Conservation (phyloP, 2,888 invertebrate genomes). For the Liposcelis brunnea region DNA sequence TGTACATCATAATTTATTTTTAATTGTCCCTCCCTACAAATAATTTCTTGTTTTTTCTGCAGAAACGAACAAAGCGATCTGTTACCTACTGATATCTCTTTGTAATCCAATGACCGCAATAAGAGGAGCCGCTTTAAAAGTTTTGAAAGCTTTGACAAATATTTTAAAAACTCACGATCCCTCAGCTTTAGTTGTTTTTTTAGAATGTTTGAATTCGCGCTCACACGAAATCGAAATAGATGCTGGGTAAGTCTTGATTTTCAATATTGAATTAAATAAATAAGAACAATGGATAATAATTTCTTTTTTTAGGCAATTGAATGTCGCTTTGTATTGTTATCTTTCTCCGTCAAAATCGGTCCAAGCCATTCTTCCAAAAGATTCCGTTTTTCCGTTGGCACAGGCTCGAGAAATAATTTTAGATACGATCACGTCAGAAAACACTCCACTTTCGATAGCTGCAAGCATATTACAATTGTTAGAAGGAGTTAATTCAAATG, state of each 20-base stretch:
- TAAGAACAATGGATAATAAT: no score
- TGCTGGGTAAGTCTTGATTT: conserved; percentile 15
- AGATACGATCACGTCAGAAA: conserved; percentile 9
- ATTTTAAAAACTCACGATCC: background rate
- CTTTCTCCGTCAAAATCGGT: conserved; percentile 36
- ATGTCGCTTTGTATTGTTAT: conserved; percentile 39
- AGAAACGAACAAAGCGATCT: background rate
- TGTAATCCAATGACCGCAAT: conserved; percentile 35
- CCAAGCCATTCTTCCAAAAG: conserved; percentile 13
- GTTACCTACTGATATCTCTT: conserved; percentile 33
- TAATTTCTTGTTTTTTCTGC: background rate
- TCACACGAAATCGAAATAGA: conserved; percentile 16
- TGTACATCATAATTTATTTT: conserved; percentile 22
- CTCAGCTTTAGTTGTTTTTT: background rate
- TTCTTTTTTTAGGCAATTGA: conserved; percentile 16
- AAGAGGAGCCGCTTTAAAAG: conserved; percentile 35
- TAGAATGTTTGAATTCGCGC: background rate
- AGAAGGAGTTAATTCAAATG: conserved; percentile 17
- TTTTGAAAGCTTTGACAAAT: conserved; percentile 24
- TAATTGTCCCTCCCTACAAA: no score
- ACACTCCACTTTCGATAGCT: conserved; percentile 17
- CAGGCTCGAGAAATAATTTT: conserved; percentile 13
- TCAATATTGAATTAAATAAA: background rate
- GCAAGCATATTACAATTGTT: conserved; percentile 17
- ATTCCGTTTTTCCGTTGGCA: conserved; percentile 11